Evolutionary conservation across 2,888 invertebrate genomes (phyloP).

Genomic region (Dryomyza anilis): DNA sequence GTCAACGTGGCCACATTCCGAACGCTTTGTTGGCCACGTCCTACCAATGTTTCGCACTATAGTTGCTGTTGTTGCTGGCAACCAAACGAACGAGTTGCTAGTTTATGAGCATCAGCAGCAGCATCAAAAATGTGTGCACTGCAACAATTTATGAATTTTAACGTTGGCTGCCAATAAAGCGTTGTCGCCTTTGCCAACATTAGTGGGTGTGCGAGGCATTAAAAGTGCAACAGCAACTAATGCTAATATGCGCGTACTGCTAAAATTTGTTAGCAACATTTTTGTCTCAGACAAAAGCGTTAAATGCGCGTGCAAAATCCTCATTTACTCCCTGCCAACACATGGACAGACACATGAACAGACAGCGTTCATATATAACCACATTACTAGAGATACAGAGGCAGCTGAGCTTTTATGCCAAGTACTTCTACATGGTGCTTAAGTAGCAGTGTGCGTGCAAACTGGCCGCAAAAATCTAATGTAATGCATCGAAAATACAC

Average conservation of each 20-base stretch:
- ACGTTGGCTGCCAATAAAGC: not conserved
- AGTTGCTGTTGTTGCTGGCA: too few relatives aligned
- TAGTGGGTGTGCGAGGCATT: not conserved
- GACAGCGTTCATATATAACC: too few relatives aligned
- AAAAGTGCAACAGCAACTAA: too few relatives aligned
- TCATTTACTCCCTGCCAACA: constrained; percentile 44
- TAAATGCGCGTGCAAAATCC: constrained; percentile 54
- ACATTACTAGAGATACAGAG: too few relatives aligned
- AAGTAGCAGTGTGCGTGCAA: too few relatives aligned
- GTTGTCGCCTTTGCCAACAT: not conserved
- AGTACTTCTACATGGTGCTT: too few relatives aligned
- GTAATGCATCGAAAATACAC: too few relatives aligned
- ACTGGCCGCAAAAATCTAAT: too few relatives aligned
- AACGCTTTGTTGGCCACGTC: too few relatives aligned
- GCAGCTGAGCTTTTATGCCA: too few relatives aligned
- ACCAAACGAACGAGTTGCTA: constrained; percentile 52
- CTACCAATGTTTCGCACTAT: too few relatives aligned
- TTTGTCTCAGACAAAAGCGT: constrained; percentile 49
- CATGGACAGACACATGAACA: not conserved
- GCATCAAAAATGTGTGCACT: not conserved
- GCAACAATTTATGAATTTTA: not conserved
- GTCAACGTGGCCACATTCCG: too few relatives aligned
- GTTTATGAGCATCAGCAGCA: constrained; percentile 49
- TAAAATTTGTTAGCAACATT: constrained; percentile 34
- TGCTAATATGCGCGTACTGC: not conserved